phyloP scores from a whole-genome alignment of 2,797 vertebrate genomes.

The Knipowitschia caucasica region DNA sequence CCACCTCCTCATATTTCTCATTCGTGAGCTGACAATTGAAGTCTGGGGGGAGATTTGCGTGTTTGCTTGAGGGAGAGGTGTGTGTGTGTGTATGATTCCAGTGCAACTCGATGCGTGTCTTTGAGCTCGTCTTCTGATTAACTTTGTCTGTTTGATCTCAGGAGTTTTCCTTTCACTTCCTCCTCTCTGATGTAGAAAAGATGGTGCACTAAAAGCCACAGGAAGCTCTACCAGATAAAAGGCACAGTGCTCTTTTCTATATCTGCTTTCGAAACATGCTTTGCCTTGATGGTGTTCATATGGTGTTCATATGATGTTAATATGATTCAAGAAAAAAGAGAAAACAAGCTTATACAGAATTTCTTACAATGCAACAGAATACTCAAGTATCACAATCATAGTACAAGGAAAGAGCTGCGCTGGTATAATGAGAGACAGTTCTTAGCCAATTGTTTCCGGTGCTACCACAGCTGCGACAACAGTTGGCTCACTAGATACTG shows the following conservation, averaged over 20 bases:
- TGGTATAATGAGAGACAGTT: too few species aligned
- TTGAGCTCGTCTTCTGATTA: conserved; percentile 69
- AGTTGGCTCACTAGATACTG: too few species aligned
- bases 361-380: not conserved
- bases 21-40: conserved; percentile 69
- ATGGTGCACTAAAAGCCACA: conserved; percentile 45
- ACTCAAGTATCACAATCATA: not conserved
- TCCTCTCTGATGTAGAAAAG: conserved; percentile 62
- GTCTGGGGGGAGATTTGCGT: conserved; percentile 62
- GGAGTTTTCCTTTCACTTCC: conserved; percentile 64
- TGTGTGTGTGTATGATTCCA: conserved; percentile 58
- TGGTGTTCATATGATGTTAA: conserved; percentile 26
- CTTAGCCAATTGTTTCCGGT: too few species aligned
- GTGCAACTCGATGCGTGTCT: conserved; percentile 60
- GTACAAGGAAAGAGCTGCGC: too few species aligned
- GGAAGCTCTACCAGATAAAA: conserved; percentile 67
- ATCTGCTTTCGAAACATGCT: conserved; percentile 58
- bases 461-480: too few species aligned
- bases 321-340: conserved; percentile 17
- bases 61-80: conserved; percentile 62
- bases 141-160: conserved; percentile 75
- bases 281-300: conserved; percentile 34
- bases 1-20: conserved; percentile 50
- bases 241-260: conserved; percentile 44
- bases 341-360: not conserved